These are phyloP conservation scores for Sisor rabdophorus DNA, from an alignment of 2,113 vertebrate genomes.

Conservation along the genomic window DNA sequence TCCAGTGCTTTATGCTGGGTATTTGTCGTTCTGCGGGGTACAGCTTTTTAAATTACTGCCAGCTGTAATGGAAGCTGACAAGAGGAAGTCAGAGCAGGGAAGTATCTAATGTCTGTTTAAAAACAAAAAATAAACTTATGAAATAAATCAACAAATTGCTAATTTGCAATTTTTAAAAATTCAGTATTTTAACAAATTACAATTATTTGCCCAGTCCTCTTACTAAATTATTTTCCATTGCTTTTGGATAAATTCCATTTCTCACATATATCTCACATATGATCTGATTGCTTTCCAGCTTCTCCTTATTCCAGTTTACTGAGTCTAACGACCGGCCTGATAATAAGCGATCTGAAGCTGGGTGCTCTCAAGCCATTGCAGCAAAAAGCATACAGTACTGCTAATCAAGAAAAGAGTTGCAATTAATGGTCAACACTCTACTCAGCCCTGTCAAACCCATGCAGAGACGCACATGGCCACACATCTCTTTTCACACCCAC, in stretches of 20 bases:
- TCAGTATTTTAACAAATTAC: neutral
- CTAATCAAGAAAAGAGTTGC: slow-evolving; percentile 51
- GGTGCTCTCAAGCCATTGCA: neutral
- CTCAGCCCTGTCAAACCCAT: slow-evolving; percentile 46
- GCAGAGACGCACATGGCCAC: slow-evolving; percentile 15
- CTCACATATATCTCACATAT: neutral
- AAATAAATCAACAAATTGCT: neutral
- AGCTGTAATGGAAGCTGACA: neutral
- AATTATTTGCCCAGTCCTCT: neutral
- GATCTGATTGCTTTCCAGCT: neutral
- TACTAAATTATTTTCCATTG: neutral
- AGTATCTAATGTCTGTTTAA: neutral
- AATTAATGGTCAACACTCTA: slow-evolving; percentile 53
- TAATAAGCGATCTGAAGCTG: slow-evolving; percentile 32
- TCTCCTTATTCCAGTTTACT: neutral
- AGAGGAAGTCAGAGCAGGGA: neutral
- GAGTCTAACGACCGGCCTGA: slow-evolving; percentile 12
- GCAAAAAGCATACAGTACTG: slow-evolving; percentile 14
- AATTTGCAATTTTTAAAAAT: neutral
- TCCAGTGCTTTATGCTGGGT: neutral
- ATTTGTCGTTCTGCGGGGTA: neutral
- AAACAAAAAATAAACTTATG: neutral
- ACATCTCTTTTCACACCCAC: slow-evolving; percentile 14
- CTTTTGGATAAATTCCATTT: slow-evolving; percentile 27
- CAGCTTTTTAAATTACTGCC: neutral